Conservation (phyloP, 2,888 invertebrate species). For the Pyrrhia umbra region DNA sequence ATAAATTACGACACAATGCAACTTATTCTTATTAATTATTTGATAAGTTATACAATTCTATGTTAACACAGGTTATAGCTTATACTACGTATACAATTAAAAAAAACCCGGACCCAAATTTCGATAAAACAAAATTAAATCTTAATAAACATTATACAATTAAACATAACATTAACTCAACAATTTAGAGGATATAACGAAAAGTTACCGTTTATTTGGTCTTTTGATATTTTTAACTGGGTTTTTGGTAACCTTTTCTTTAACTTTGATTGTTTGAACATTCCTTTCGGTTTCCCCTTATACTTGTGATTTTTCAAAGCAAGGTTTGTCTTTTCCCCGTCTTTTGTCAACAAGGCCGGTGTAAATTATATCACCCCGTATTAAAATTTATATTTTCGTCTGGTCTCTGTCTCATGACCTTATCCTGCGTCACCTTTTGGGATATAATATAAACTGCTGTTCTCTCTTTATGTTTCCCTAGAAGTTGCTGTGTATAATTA, state of each 20-base stretch:
- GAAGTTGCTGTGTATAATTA: constrained; percentile 52
- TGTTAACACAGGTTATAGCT: too few relatives aligned
- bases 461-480: constrained; percentile 57
- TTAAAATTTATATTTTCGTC: constrained; percentile 37
- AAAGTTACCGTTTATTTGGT: not conserved
- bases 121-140: too few relatives aligned
- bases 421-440: constrained; percentile 30
- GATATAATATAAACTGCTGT: constrained; percentile 42
- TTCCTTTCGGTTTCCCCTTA: not conserved
- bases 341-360: not conserved
- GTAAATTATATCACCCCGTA: not conserved
- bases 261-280: not conserved
- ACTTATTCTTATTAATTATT: too few relatives aligned
- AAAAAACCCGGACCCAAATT: too few relatives aligned
- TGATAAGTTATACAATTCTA: too few relatives aligned
- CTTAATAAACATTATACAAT: too few relatives aligned
- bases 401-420: constrained; percentile 18
- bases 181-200: too few relatives aligned
- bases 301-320: not conserved
- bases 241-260: not conserved
- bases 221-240: not conserved
- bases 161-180: too few relatives aligned
- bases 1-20: too few relatives aligned
- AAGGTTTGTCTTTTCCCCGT: constrained; percentile 3
- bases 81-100: too few relatives aligned